Evolutionary conservation across 2,888 invertebrate genomes (phyloP), one percentile per base, ranked within the genome.

Genomic region (Latrodectus elegans): DNA sequence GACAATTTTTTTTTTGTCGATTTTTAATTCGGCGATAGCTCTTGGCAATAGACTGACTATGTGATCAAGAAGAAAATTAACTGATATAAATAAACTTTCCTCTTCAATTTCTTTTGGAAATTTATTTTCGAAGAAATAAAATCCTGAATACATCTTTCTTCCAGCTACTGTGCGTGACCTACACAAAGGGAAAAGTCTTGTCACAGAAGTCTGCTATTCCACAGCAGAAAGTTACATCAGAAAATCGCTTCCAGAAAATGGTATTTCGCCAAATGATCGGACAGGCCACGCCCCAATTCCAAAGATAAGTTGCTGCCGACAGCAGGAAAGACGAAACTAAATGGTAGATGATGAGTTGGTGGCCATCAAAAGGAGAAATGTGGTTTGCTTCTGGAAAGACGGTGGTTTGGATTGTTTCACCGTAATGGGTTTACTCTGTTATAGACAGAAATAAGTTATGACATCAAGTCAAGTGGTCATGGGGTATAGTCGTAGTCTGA

Each of bases 201-300:
- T 55, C 49, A 14, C 65, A 60, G 15, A 49, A 72, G 80, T 80
- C 80, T 70, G 51, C 17, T 52, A 38, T 51, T 72, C 73, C 81
- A 38, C 38, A 81, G 53, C 85, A 86, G 75, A 79, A 86, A 86
- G 85, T 60, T 86, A 86, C 75, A 75, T 71, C 70, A 75, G 68
- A 64, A 76, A 17, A 38, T 55, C 52, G 49, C 60, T 79, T 80
- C 49, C 55, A 52, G 70, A 75, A 86, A 80, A 80, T 75, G 80
- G 74, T 70, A 71, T 80, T 80, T 80, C 65, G 60, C 80, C 71
- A 86, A 86, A 86, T 80, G 85, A 86, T 80, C 85, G 9, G 10
- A 14, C 49, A 10, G 51, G 38, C 85, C 74, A 67, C 79, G 74
- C 79, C 79, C 74, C 22, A 51, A 49, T 12, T 11, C 17, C 60